phyloP scores from a whole-genome alignment of 2,797 vertebrate genomes.

The Cyprinodon diabolis region DNA sequence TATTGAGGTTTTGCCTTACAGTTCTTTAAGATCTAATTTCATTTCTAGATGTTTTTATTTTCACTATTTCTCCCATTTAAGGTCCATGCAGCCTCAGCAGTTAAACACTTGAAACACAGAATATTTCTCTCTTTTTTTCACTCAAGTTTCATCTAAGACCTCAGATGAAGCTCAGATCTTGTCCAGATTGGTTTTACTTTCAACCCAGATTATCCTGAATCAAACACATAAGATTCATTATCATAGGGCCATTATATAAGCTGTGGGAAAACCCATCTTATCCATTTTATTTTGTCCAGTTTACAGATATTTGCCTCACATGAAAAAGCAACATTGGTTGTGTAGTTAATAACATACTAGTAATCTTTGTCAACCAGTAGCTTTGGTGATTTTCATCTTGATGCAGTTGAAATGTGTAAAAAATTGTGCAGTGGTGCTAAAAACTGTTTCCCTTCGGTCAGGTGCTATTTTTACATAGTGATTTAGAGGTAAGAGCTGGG shows the following conservation, averaged over 20 bases:
- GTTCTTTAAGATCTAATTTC: neutral
- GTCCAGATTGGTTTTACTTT: neutral
- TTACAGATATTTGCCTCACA: too few species aligned
- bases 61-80: neutral
- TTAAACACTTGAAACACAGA: neutral
- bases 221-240: neutral
- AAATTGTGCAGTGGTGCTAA: too few species aligned
- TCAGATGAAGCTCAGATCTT: neutral
- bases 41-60: neutral
- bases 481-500: neutral
- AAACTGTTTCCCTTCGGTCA: too few species aligned
- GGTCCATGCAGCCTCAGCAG: neutral
- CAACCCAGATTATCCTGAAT: neutral
- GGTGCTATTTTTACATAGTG: neutral
- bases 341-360: too few species aligned
- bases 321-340: too few species aligned
- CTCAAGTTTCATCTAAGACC: neutral
- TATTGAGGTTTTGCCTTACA: neutral
- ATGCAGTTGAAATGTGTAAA: neutral
- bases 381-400: too few species aligned
- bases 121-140: neutral
- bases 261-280: neutral
- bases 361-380: too few species aligned
- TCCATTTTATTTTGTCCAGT: too few species aligned
- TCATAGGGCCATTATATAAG: neutral